Evolutionary conservation across 2,888 invertebrate genomes (phyloP).

Genomic region (Philereme vetulata): DNA sequence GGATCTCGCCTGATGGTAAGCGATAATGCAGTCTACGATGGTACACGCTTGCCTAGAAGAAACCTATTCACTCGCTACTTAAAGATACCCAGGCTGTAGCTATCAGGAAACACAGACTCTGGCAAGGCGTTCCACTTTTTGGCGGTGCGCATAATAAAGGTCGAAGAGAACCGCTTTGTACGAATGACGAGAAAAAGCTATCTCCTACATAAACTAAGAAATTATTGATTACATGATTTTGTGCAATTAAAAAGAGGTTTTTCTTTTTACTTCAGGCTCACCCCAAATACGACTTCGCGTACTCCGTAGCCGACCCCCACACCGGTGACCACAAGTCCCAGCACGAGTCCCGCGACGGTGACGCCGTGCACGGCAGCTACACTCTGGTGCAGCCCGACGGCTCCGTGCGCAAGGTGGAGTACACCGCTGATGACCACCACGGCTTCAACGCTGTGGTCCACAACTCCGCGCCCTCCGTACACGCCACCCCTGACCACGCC

Average conservation of each 20-base stretch:
- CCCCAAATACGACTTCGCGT: conserved; percentile 75
- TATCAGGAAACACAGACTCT: too few relatives aligned
- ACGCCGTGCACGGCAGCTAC: conserved; percentile 84
- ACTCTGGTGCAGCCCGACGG: conserved; percentile 80
- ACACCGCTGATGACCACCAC: conserved; percentile 58
- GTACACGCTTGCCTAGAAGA: too few relatives aligned
- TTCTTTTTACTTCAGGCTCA: conserved; percentile 52
- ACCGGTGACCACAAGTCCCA: conserved; percentile 84
- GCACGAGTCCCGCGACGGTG: conserved; percentile 79
- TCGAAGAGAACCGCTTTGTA: too few relatives aligned
- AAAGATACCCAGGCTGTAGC: too few relatives aligned
- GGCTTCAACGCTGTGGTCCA: conserved; percentile 79
- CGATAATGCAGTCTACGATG: too few relatives aligned
- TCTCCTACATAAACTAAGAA: too few relatives aligned
- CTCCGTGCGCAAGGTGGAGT: conserved; percentile 79
- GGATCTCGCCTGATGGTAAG: too few relatives aligned
- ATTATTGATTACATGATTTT: too few relatives aligned
- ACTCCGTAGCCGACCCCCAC: conserved; percentile 82
- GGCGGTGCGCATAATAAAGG: too few relatives aligned
- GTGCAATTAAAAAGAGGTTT: neutral
- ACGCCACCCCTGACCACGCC: conserved; percentile 61
- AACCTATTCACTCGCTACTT: too few relatives aligned
- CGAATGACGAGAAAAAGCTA: too few relatives aligned
- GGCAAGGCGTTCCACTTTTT: too few relatives aligned
- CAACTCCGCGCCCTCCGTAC: conserved; percentile 69